Evolutionary conservation across 1,140 invertebrate species (phyloP).

Genomic region (Propsilocerus akamusi): DNA sequence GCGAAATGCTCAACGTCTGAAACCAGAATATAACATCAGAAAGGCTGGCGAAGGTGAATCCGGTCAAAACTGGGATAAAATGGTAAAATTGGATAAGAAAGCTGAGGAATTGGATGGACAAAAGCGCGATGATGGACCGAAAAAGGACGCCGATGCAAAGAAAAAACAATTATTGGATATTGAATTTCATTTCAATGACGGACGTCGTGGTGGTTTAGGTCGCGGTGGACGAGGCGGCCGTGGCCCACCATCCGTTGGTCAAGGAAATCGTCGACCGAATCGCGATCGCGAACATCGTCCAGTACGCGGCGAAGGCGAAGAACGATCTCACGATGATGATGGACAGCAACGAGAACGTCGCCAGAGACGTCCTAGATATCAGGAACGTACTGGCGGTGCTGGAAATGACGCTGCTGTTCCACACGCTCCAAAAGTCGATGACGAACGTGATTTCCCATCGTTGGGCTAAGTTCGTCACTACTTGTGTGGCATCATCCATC

Average conservation of each 20-base stretch:
- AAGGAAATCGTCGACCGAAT: constrained; percentile 6
- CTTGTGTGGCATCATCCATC: too few relatives aligned
- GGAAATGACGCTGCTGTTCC: constrained; percentile 24
- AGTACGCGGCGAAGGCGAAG: constrained; percentile 14
- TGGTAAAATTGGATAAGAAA: constrained; percentile 67
- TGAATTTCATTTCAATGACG: constrained; percentile 76
- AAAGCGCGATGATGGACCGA: constrained; percentile 38
- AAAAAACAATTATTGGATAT: constrained; percentile 64
- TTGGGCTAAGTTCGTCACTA: too few relatives aligned
- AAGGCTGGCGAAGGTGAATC: constrained; percentile 88
- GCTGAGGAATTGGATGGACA: constrained; percentile 40
- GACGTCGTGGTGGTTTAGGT: constrained; percentile 45
- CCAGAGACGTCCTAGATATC: constrained; percentile 8
- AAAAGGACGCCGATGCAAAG: constrained; percentile 35
- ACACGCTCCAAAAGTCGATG: constrained; percentile 80
- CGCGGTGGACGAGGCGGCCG: constrained; percentile 27
- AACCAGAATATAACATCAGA: constrained; percentile 73
- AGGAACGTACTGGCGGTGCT: constrained; percentile 12
- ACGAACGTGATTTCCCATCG: constrained; percentile 88
- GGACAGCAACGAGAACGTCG: constrained; percentile 5
- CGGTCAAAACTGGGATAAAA: constrained; percentile 79
- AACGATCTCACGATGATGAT: constrained; percentile 10
- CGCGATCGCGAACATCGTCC: constrained; percentile 6
- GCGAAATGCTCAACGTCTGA: constrained; percentile 44
- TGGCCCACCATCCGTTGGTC: constrained; percentile 10